These are phyloP conservation scores for Chrysolina oricalcia DNA, from an alignment of 2,888 invertebrate genomes.

Conservation along the genomic window DNA sequence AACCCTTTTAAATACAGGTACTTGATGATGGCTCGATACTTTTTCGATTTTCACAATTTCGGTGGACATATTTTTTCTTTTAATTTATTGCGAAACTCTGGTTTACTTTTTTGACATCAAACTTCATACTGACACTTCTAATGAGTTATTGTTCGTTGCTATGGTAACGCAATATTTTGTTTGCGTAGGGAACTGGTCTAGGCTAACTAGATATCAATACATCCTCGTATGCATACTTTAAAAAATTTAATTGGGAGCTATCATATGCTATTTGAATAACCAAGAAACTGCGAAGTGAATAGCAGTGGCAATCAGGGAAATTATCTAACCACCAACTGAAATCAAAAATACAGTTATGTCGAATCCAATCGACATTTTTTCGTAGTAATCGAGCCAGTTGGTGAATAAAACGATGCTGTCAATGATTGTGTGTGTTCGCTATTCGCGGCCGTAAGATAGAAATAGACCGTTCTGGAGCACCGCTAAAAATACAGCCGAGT, in stretches of 20 bases:
- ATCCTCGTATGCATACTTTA: not conserved
- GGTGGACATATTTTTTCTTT: too few species aligned
- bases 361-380: slow-evolving; percentile 35
- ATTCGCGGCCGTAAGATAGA: slow-evolving; percentile 58
- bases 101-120: too few species aligned
- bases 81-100: too few species aligned
- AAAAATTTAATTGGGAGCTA: not conserved
- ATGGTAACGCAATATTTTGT: too few species aligned
- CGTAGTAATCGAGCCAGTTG: slow-evolving; percentile 36
- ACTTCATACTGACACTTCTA: too few species aligned
- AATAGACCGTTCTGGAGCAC: slow-evolving; percentile 67
- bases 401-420: slow-evolving; percentile 44
- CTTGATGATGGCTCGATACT: too few species aligned
- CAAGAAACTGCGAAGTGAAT: not conserved
- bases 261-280: not conserved
- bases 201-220: too few species aligned
- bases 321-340: not conserved
- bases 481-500: slow-evolving; percentile 67
- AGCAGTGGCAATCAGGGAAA: not conserved
- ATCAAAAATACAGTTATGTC: not conserved
- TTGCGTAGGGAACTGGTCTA: too few species aligned
- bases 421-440: slow-evolving; percentile 42
- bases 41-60: too few species aligned
- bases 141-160: too few species aligned
- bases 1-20: too few species aligned